These are phyloP conservation scores for Atethmia centrago DNA, from an alignment of 2,888 invertebrate species.

Conservation along the genomic window DNA sequence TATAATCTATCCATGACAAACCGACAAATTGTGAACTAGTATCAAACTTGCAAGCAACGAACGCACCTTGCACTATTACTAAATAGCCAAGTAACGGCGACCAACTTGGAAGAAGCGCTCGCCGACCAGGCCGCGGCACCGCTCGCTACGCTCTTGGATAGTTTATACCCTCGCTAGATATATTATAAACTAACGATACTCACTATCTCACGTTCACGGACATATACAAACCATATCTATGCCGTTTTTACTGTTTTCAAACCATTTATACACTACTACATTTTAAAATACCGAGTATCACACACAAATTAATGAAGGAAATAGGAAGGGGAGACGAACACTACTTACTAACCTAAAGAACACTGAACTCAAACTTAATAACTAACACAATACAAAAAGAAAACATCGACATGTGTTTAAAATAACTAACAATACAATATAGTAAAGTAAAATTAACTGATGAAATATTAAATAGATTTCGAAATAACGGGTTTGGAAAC, in stretches of 20 bases:
- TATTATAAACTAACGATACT: too few species aligned
- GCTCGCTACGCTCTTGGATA: too few species aligned
- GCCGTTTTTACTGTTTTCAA: background rate
- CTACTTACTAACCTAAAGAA: slow-evolving; percentile 7
- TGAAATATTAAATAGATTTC: slow-evolving; percentile 25
- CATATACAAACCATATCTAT: background rate
- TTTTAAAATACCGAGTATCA: background rate
- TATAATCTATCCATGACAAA: too few species aligned
- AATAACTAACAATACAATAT: background rate
- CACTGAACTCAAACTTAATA: slow-evolving; percentile 12
- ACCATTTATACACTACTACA: background rate
- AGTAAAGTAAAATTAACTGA: slow-evolving; percentile 7
- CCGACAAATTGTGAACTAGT: too few species aligned
- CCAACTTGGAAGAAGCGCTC: too few species aligned
- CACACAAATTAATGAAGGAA: background rate
- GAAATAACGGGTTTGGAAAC: slow-evolving; percentile 34
- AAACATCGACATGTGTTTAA: background rate
- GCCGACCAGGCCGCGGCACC: too few species aligned
- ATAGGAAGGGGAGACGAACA: background rate
- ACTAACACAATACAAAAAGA: background rate
- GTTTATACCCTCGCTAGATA: too few species aligned
- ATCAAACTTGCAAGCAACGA: too few species aligned
- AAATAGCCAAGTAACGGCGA: too few species aligned
- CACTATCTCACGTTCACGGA: too few species aligned
- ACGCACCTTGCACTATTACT: too few species aligned